Evolutionary conservation across 2,113 vertebrate genomes (phyloP), one percentile per base, ranked within the genome.

Genomic region (Romanogobio albipinnatus): DNA sequence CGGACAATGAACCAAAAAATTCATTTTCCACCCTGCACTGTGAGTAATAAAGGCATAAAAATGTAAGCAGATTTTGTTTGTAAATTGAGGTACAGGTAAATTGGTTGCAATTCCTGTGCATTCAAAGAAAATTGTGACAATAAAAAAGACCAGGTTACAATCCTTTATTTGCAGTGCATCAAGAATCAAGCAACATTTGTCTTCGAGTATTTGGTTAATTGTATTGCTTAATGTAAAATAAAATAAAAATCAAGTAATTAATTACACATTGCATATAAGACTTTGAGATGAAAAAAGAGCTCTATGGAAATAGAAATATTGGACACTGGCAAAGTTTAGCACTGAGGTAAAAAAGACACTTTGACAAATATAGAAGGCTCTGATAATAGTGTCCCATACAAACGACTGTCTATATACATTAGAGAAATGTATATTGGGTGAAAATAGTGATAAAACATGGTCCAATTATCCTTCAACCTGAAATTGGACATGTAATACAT

Each of bases 151-250:
- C 22, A 15, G 43, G 43, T 66, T n/a, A 71, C 24, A 87, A 75
- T 68, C 22, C 56, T 92, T 92, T 92, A 93, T 92, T 91, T 85
- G 90, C 89, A 93, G 91, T 92, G 90, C 90, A 86, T 92, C 90
- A 89, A 93, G 85, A 92, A 89, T 92, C 91, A 91, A 86, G 84
- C 89, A 89, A 81, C 77, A 87, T 86, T 76, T 88, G 77, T 88
- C 70, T 19, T 84, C 68, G 82, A 84, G 73, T 91, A 87, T 88
- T 87, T 86, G 33, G 24, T 89, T 88, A 90, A 90, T 87, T 91
- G 89, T 90, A 89, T 82, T 78, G 29, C 9, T 61, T 66, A 74
- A 24, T 51, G 70, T 74, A 84, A 70, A 83, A 29, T 29, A 59
- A 59, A 64, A 71, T 79, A 59, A 51, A 51, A 66, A 51, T 84